Evolutionary conservation across 2,113 vertebrate genomes (phyloP).

Genomic region (Microtus montanus): DNA sequence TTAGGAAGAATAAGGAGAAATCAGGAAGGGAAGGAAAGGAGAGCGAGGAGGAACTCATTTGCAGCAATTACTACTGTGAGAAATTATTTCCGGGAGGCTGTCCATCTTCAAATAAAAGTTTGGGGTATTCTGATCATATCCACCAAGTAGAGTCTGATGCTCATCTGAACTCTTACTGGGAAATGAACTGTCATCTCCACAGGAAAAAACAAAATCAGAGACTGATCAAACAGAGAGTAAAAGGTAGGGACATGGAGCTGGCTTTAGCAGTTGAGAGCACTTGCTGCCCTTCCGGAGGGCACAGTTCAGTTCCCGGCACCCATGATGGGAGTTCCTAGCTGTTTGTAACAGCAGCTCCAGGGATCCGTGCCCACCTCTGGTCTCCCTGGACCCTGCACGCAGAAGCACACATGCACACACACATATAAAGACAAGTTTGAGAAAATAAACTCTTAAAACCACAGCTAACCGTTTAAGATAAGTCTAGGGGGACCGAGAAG

Average conservation of each 20-base stretch:
- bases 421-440: background rate
- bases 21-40: background rate
- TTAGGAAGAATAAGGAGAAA: background rate
- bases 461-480: slow-evolving; percentile 16
- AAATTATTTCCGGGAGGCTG: background rate
- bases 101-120: slow-evolving; percentile 21
- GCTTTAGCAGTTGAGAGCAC: background rate
- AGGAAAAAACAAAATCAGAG: background rate
- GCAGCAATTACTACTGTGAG: background rate
- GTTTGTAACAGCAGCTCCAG: background rate
- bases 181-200: background rate
- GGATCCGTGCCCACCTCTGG: background rate
- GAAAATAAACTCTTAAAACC: background rate
- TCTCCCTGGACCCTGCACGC: background rate
- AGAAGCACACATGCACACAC: background rate
- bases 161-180: background rate
- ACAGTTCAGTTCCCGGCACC: background rate
- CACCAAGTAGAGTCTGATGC: background rate
- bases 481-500: background rate
- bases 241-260: background rate
- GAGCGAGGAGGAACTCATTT: background rate
- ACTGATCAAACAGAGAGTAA: background rate
- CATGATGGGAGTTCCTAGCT: background rate
- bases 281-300: background rate
- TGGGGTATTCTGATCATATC: background rate